Evolutionary conservation across 2,797 vertebrate species (phyloP).

Genomic region (Menidia menidia): DNA sequence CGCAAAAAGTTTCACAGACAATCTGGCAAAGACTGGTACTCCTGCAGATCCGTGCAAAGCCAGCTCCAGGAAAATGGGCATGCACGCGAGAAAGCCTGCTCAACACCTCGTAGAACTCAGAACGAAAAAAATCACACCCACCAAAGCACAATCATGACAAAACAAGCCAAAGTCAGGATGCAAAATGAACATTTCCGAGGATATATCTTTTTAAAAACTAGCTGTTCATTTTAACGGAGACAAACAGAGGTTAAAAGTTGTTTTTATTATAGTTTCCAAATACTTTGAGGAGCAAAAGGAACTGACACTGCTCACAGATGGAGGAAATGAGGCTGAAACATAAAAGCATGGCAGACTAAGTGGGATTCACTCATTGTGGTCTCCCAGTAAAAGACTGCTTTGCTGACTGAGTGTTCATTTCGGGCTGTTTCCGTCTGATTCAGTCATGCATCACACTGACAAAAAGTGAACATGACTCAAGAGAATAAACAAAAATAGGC

Average conservation of each 20-base stretch:
- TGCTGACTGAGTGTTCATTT: constrained; percentile 46
- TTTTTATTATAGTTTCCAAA: constrained; percentile 22
- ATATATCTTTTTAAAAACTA: too few relatives aligned
- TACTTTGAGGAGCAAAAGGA: constrained; percentile 17
- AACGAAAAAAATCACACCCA: too few relatives aligned
- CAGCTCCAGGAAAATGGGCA: too few relatives aligned
- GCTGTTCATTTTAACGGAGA: too few relatives aligned
- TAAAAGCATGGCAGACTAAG: constrained; percentile 50
- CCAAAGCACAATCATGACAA: too few relatives aligned
- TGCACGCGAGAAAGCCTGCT: too few relatives aligned
- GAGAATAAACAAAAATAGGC: constrained; percentile 46
- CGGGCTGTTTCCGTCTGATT: constrained; percentile 45
- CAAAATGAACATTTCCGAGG: too few relatives aligned
- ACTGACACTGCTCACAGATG: constrained; percentile 19
- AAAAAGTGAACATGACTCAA: constrained; percentile 50
- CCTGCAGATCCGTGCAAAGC: too few relatives aligned
- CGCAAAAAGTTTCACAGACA: too few relatives aligned
- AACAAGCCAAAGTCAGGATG: too few relatives aligned
- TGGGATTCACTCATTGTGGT: constrained; percentile 45
- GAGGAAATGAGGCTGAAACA: constrained; percentile 24
- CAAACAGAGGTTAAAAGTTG: background rate
- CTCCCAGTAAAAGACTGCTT: constrained; percentile 30
- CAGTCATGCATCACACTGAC: constrained; percentile 45
- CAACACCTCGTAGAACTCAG: too few relatives aligned
- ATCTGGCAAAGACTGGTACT: too few relatives aligned